Evolutionary conservation across 2,797 vertebrate species (phyloP), one percentile per base, ranked within the genome.

Genomic region (Rhinella marina): DNA sequence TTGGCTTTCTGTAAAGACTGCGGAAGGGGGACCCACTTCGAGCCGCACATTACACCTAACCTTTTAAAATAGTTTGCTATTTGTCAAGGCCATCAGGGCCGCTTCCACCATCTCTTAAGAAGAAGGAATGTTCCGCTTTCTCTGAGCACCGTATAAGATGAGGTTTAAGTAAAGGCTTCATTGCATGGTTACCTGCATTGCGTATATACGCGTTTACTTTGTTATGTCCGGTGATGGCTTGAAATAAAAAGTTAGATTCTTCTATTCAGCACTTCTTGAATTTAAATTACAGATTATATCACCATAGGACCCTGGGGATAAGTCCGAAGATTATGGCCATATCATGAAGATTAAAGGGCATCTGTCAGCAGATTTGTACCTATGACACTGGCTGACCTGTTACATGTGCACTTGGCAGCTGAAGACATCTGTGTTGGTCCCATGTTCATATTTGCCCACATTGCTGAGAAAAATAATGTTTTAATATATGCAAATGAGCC

Each of bases 31-130:
- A 32, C 70, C 57, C 27, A 23, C 62, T 12, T 29, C 61, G 62
- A n/a, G 82, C 52, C 48, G 62, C 54, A n/a, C n/a, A 85, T 85
- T 84, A 85, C 82, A 85, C 75, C 52, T 73, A 88, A 81, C 87
- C 76, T 88, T 88, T 88, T 85, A 80, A 88, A 88, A 85, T 88
- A 85, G 87, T 85, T 81, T 80, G 19, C 66, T 17, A 27, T 84
- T 27, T 16, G 12, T 76, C 87, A 88, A 88, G 87, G 87, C 54
- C 87, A 64, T 54, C 12, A 11, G 52, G 62, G 75, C 82, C 64
- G 76, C 82, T 88, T 88, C 50, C 64, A 81, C 61, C 72, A 64
- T 73, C 87, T 88, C 64, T 79, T 66, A 85, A 85, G 82, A 80
- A 84, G 32, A 70, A 52, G 76, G 76, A 88, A 88, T 88, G 61